A percentile compares a stretch with the other conserved stretches of the same genome.
phyloP scores from a whole-genome alignment of 2,113 vertebrate genomes.

The Calidris pugnax region DNA sequence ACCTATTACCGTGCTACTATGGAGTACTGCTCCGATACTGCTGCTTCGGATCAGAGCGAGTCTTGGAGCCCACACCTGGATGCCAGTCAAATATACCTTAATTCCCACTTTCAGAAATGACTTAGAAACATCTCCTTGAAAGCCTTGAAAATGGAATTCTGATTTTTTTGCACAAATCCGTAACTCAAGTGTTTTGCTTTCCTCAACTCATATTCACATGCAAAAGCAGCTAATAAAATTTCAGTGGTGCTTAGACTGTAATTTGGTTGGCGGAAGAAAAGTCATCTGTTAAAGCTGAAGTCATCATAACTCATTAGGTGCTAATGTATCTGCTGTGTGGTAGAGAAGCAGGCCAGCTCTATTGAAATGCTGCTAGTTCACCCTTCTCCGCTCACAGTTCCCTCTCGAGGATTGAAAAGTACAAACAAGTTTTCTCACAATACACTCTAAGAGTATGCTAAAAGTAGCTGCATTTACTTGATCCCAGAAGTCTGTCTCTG shows the following conservation, averaged over 20 bases:
- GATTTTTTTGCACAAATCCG: background rate
- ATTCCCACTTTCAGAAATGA: background rate
- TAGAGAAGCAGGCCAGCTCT: background rate
- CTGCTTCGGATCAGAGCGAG: background rate
- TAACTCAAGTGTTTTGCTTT: background rate
- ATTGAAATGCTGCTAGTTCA: background rate
- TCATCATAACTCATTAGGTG: conserved; percentile 21
- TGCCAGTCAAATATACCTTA: background rate
- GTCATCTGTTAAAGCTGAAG: conserved; percentile 6
- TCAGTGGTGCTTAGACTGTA: background rate
- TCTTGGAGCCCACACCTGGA: background rate
- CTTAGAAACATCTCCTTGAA: background rate
- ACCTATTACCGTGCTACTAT: background rate
- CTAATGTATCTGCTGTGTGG: background rate
- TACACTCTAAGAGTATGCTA: background rate
- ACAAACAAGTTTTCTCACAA: conserved; percentile 26
- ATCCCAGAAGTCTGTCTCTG: background rate
- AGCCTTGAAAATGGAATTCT: background rate
- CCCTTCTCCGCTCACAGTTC: background rate
- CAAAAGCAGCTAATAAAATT: conserved; percentile 11
- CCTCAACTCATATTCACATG: background rate
- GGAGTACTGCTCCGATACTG: background rate
- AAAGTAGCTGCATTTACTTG: background rate
- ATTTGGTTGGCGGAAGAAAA: background rate
- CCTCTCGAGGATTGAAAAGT: background rate